These are phyloP conservation scores for Notothenia coriiceps DNA, from an alignment of 2,113 vertebrate genomes.

Conservation along the genomic window DNA sequence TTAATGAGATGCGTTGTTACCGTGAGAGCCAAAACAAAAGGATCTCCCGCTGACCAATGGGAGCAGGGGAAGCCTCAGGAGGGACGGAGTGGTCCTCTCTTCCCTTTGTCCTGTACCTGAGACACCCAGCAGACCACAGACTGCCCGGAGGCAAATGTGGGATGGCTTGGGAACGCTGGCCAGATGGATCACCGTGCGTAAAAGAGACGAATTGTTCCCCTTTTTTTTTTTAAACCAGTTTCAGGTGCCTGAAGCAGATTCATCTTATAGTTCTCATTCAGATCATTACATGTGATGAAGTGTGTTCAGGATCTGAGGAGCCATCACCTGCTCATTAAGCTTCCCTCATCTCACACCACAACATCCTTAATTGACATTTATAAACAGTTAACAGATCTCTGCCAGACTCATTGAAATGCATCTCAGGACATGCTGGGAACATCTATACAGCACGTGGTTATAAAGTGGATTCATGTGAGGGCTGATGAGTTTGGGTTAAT, in stretches of 20 bases:
- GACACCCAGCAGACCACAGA: slow-evolving; percentile 34
- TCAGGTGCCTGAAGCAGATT: background rate
- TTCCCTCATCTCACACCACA: background rate
- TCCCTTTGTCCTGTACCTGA: slow-evolving; percentile 70
- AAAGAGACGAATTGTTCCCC: background rate
- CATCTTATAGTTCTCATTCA: background rate
- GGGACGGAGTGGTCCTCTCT: slow-evolving; percentile 56
- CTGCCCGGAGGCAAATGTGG: background rate
- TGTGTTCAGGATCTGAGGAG: background rate
- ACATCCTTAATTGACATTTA: background rate
- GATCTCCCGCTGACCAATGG: slow-evolving; percentile 64
- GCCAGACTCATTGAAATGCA: background rate
- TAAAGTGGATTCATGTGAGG: slow-evolving; percentile 21
- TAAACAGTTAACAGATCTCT: background rate
- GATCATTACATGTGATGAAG: background rate
- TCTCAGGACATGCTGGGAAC: background rate
- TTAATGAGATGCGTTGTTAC: slow-evolving; percentile 39
- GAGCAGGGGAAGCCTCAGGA: slow-evolving; percentile 48
- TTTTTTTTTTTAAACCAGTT: background rate
- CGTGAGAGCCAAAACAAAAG: slow-evolving; percentile 70
- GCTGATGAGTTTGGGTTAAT: slow-evolving; percentile 31
- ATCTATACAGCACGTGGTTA: background rate
- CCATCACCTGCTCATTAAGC: slow-evolving; percentile 10
- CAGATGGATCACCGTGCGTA: background rate
- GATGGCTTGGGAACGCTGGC: background rate